A percentile compares a stretch with the other conserved stretches of the same genome.
Conservation (phyloP, 1,140 invertebrate species). For the Amyelois transitella region DNA sequence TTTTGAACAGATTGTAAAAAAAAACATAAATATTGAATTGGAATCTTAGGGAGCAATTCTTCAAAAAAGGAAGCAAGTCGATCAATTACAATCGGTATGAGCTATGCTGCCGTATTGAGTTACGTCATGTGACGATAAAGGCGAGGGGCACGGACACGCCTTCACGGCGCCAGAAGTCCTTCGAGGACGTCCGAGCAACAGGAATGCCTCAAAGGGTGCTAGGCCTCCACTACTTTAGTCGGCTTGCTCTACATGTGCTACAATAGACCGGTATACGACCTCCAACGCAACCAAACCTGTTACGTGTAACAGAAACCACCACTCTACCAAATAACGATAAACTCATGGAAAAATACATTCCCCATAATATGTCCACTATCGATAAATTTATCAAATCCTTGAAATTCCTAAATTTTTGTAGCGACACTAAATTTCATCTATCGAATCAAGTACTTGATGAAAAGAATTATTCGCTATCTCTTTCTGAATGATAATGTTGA, state of each 20-base stretch:
- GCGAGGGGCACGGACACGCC: constrained; percentile 59
- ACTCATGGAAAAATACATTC: constrained; percentile 32
- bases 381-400: constrained; percentile 18
- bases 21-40: too few species aligned
- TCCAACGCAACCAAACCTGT: constrained; percentile 68
- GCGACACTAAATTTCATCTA: constrained; percentile 33
- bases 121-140: constrained; percentile 68
- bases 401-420: constrained; percentile 34
- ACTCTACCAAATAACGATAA: constrained; percentile 27
- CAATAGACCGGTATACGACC: constrained; percentile 62
- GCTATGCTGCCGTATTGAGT: constrained; percentile 33
- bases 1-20: too few species aligned
- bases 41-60: too few species aligned
- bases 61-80: neutral
- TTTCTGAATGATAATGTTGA: constrained; percentile 34
- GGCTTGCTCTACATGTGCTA: constrained; percentile 58
- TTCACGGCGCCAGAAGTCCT: constrained; percentile 59
- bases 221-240: constrained; percentile 38
- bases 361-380: constrained; percentile 4
- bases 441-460: constrained; percentile 39
- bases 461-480: constrained; percentile 56
- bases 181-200: constrained; percentile 52
- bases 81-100: constrained; percentile 11
- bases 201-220: constrained; percentile 54
- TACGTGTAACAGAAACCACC: constrained; percentile 56